These are phyloP conservation scores for Spea bombifrons DNA, from an alignment of 2,113 vertebrate genomes.

Conservation along the genomic window DNA sequence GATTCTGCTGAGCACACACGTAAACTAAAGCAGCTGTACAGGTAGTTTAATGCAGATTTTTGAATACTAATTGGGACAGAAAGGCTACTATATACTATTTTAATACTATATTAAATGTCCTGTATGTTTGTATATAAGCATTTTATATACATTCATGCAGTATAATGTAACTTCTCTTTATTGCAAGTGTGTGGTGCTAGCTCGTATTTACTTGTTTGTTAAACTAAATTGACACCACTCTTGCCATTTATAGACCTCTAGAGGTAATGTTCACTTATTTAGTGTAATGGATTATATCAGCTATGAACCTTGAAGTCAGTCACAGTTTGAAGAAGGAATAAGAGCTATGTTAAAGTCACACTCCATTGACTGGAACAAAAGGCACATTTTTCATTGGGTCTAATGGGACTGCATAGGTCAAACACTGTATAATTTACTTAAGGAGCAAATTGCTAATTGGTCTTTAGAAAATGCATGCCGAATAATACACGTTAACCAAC, in stretches of 20 bases:
- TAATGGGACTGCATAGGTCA: conserved; percentile 60
- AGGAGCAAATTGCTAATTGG: conserved; percentile 66
- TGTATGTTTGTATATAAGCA: too few relatives aligned
- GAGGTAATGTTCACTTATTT: conserved; percentile 35
- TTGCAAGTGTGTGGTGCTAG: too few relatives aligned
- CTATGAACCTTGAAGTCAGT: conserved; percentile 38
- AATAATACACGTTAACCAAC: too few relatives aligned
- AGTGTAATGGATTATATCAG: conserved; percentile 33
- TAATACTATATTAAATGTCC: too few relatives aligned
- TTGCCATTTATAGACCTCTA: conserved; percentile 32
- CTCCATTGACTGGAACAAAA: conserved; percentile 66
- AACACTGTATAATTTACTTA: conserved; percentile 62
- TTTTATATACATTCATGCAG: too few relatives aligned
- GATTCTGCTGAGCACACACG: too few relatives aligned
- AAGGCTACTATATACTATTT: too few relatives aligned
- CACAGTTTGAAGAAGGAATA: conserved; percentile 34
- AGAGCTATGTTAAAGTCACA: conserved; percentile 52
- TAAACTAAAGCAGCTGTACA: too few relatives aligned
- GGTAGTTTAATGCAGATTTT: too few relatives aligned
- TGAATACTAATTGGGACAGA: too few relatives aligned
- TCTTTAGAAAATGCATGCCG: conserved; percentile 46
- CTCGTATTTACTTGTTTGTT: conserved; percentile 9
- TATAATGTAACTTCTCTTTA: too few relatives aligned
- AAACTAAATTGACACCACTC: conserved; percentile 30
- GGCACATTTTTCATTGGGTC: conserved; percentile 64